Evolutionary conservation across 2,113 vertebrate genomes (phyloP), one percentile per base, ranked within the genome.

Genomic region (Pteruthius melanotis): DNA sequence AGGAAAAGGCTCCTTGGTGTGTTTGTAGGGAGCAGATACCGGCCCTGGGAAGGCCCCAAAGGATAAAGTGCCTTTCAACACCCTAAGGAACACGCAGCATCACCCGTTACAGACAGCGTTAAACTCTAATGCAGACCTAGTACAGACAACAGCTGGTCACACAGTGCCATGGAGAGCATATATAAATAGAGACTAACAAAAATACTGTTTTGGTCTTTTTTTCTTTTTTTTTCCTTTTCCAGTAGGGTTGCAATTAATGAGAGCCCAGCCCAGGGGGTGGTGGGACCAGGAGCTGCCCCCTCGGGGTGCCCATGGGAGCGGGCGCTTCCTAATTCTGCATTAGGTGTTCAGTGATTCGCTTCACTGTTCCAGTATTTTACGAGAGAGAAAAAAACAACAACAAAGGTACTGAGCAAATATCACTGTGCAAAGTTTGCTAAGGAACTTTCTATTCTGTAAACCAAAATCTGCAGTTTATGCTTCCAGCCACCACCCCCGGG

Each of bases 141-240:
- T 63, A 64, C 69, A 81, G 84, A 92, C 95, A 78, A 93, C 61
- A 87, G 65, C 90, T 74, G 95, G 87, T 82, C 75, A 92, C 93
- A 83, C 91, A 88, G 95, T 91, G 97, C 95, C 85, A 61, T 42
- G 65, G 93, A 81, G 37, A 68, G 96, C 94, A 39, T 77, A 83
- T 76, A 96, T 94, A 97, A 97, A 96, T 94, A 95, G 91, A 92
- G 68, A 94, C 95, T 95, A 95, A 96, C 96, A 91, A 98, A 97
- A 98, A 98, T 96, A 97, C 97, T 97, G 97, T 96, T 98, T 98
- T 98, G 98, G 97, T 98, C 92, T 94, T 96, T 95, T 84, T 96
- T 96, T 18, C 85, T 60, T 35, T n/a, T 54, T 71, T 92, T 85
- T 52, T 89, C 89, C 70, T 66, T 78, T 97, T 97, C 96, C 96